phyloP scores from a whole-genome alignment of 2,888 invertebrate species.

The Agonum fuliginosum region DNA sequence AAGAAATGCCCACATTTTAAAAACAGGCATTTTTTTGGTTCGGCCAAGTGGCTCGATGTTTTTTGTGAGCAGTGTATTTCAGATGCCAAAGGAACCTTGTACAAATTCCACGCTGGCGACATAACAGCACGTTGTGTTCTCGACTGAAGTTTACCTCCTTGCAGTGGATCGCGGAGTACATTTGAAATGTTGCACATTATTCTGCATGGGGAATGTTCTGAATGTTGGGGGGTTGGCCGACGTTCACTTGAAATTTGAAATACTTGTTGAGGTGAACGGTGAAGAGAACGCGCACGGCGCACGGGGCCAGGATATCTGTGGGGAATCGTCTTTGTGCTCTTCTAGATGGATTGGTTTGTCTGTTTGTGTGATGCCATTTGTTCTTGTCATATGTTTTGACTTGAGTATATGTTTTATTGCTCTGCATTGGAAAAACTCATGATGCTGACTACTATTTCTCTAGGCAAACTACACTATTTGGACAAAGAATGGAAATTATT shows the following conservation, averaged over 20 bases:
- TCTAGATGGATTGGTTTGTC: constrained; percentile 44
- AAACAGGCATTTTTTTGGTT: too few species aligned
- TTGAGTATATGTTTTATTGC: constrained; percentile 19
- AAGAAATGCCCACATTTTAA: too few species aligned
- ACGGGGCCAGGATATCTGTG: constrained; percentile 21
- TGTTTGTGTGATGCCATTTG: constrained; percentile 32
- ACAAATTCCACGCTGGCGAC: too few species aligned
- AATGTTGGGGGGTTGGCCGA: constrained; percentile 28
- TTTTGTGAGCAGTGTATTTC: too few species aligned
- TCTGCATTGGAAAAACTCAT: neutral
- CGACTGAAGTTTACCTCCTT: too few species aligned
- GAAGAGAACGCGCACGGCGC: neutral
- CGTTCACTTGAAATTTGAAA: constrained; percentile 22
- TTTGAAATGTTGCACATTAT: constrained; percentile 51
- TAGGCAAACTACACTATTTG: too few species aligned
- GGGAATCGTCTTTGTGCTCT: constrained; percentile 35
- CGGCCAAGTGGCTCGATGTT: too few species aligned
- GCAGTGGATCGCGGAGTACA: constrained; percentile 15
- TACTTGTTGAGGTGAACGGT: constrained; percentile 37
- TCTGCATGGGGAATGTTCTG: constrained; percentile 46
- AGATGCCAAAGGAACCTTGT: too few species aligned
- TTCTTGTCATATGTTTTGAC: constrained; percentile 35
- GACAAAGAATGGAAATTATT: too few species aligned
- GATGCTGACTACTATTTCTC: neutral
- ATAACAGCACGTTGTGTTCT: neutral